Conservation (phyloP, 37 sponge, comb jelly and placozoan genomes). For the Mnemiopsis leidyi region DNA sequence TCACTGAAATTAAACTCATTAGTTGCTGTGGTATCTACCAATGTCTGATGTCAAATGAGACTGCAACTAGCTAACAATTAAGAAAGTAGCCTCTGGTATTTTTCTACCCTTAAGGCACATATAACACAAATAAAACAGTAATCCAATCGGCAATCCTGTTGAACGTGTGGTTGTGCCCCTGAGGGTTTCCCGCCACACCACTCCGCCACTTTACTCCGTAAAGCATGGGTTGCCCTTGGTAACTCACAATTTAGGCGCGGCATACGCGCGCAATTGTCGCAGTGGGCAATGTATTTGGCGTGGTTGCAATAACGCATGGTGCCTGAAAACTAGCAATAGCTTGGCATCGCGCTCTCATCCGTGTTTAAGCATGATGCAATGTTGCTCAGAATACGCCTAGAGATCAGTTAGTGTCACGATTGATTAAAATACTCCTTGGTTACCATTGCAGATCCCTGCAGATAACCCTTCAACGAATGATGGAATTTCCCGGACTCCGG, state of each 20-base stretch:
- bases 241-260: background rate
- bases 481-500: no score
- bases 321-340: conserved; percentile 27
- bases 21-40: no score
- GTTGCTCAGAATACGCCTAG: background rate
- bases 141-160: no score
- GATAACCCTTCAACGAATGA: no score
- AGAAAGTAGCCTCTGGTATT: no score
- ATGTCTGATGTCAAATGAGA: no score
- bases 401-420: background rate
- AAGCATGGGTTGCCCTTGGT: conserved; percentile 26
- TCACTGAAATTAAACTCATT: conserved; percentile 28
- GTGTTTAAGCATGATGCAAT: background rate
- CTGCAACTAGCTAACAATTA: no score
- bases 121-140: no score
- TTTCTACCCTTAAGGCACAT: no score
- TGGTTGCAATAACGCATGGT: background rate
- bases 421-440: background rate
- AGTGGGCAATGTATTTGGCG: conserved; percentile 30
- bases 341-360: background rate
- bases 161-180: background rate
- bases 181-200: conserved; percentile 4
- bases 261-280: conserved; percentile 1
- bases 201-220: background rate
- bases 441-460: background rate